These are phyloP conservation scores for Trichomalopsis sarcophagae DNA, from an alignment of 1,140 invertebrate genomes.

Conservation along the genomic window DNA sequence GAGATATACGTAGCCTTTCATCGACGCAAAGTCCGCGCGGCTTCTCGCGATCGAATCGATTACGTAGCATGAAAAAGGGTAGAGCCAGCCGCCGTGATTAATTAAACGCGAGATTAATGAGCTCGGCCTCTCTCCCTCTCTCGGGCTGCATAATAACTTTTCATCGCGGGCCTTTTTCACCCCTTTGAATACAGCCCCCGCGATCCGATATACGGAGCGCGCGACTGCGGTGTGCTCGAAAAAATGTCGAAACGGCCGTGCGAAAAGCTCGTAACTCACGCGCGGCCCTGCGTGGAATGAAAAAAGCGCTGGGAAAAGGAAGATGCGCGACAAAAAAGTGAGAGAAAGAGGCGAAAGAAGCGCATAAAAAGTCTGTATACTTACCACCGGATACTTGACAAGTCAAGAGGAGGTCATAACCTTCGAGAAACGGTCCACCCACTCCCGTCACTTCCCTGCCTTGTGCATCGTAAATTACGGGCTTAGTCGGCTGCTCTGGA, in stretches of 20 bases:
- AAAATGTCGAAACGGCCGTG: slow-evolving; percentile 3
- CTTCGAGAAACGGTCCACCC: slow-evolving; percentile 89
- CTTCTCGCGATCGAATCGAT: neutral
- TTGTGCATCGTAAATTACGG: slow-evolving; percentile 87
- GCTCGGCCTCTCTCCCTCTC: neutral
- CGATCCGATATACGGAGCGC: neutral
- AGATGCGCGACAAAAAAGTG: neutral
- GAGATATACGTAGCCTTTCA: neutral
- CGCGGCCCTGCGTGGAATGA: neutral
- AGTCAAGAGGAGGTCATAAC: slow-evolving; percentile 84
- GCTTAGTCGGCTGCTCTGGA: slow-evolving; percentile 85
- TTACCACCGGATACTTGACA: slow-evolving; percentile 91
- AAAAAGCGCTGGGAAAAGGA: neutral
- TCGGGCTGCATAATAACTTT: neutral
- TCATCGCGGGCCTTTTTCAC: neutral
- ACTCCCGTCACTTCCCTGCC: slow-evolving; percentile 84
- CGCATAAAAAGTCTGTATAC: slow-evolving; percentile 57
- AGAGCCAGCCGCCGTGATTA: neutral
- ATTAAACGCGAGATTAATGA: neutral
- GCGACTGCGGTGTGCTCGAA: neutral
- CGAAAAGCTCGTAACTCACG: slow-evolving; percentile 27
- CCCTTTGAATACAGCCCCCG: neutral
- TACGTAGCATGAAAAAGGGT: neutral
- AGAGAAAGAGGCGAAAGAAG: neutral
- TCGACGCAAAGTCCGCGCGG: neutral